Evolutionary conservation across 2,888 invertebrate species (phyloP), one percentile per base, ranked within the genome.

Genomic region (Phaedon cochleariae): DNA sequence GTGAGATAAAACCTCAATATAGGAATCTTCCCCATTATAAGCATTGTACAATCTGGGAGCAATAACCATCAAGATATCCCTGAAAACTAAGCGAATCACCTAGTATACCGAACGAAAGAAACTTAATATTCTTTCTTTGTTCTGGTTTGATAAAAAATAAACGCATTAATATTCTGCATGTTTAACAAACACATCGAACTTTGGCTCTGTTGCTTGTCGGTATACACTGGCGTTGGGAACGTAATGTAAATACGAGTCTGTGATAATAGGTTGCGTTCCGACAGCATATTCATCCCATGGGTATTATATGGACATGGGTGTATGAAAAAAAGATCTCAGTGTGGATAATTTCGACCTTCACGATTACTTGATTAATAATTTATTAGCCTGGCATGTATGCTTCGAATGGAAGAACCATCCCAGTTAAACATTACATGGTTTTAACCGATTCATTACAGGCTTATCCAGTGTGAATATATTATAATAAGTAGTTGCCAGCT

Each of bases 71-170:
- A 26, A 5, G 3, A 3, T 5, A 26, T 26, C 3, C 26, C 7
- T 26, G 26, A 26, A 10, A 34, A 34, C 12, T 34, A 34, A 34
- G 12, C 34, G 34, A 34, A 34, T 34, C 34, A 34, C 34, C 34
- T 34, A 2, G 34, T 34, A 34, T 10, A 34, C 10, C 3, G 15
- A 57, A 62, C 51, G 12, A 52, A 58, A 55, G 51, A n/a, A 52
- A 65, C 64, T 65, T 65, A 59, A 60, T 65, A 60, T 65, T 65
- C 64, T 65, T 57, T 65, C 55, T 65, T 65, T 65, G 64, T 65
- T 59, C 59, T 26, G 29, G 41, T 52, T 57, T 52, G 51, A 57
- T 65, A 65, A 65, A 65, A 65, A 65, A 60, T 52, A 55, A 20
- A 29, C 59, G 55, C 52, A 60, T 65, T 65, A 60, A 65, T 60